Base-by-base conservation (phyloP, 2,797 vertebrate genomes). In the Muscicapa comitata region DNA sequence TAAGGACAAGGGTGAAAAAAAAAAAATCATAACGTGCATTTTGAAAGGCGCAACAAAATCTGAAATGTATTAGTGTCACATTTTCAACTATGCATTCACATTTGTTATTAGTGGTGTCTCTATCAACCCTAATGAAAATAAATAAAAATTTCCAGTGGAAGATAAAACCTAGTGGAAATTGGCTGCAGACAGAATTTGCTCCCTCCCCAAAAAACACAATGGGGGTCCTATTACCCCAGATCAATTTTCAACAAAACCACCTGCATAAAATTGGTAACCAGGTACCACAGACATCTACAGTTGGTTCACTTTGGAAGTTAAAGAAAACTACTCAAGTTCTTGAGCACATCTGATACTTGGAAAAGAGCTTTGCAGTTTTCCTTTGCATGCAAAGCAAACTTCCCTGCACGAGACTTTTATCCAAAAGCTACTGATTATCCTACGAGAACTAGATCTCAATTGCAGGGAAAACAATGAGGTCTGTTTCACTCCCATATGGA, bases 401-500 rank as follows among this genome's bases (percentile, higher is more conserved):
- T 37, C 13, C 66, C 51, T 51, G 47, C 23, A 28, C 11, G 57
- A 79, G 18, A 76, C 33, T 79, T 68, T 23, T 45, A 79, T 45
- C 74, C 40, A 87, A 82, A 92, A 73, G 11, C 14, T 73, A 70
- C 28, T 7, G 1, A 73, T 70, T 62, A 58, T 31, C 5, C 24
- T 48, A 57, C 21, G 59, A 76, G 26, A 85, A 72, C 63, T 67
- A 77, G 7, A 35, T 42, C 25, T 82, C 59, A 73, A 71, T 31
- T 61, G 77, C 92, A 88, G 17, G 38, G 24, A 68, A 86, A 90
- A 62, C 17, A 84, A 65, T 80, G n/a, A 89, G 17, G 33, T 59
- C 78, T 90, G 21, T 57, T 90, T 75, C 50, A 50, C 15, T 54
- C 31, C 23, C 28, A 48, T 57, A 53, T 7, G 33, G 40, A 92